A percentile compares a stretch with the other conserved stretches of the same genome.
These are phyloP conservation scores for Phoebastria nigripes DNA, from an alignment of 2,797 vertebrate genomes.

Conservation along the genomic window DNA sequence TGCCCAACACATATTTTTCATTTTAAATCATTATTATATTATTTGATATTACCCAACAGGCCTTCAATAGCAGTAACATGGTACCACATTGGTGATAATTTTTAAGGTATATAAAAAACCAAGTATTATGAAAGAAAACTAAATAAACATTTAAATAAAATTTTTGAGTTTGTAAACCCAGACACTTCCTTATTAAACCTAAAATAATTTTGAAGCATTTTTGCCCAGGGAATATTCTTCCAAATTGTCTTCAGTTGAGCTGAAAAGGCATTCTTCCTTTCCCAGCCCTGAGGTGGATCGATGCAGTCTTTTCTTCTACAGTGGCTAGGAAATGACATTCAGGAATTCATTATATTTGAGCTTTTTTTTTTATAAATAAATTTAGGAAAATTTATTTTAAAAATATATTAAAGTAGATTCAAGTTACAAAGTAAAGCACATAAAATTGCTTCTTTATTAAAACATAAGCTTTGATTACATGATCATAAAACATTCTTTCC, in stretches of 20 bases:
- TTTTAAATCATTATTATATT: neutral
- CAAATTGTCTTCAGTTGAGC: neutral
- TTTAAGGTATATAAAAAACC: neutral
- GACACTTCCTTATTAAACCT: neutral
- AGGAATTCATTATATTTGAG: neutral
- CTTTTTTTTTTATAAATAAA: neutral
- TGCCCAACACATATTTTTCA: neutral
- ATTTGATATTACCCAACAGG: neutral
- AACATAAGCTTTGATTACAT: neutral
- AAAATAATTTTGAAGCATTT: neutral
- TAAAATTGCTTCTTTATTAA: neutral
- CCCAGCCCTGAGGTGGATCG: accelerated
- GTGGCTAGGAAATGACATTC: neutral
- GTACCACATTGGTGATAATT: neutral
- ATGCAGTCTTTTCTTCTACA: neutral
- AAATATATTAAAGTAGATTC: neutral
- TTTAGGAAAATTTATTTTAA: neutral
- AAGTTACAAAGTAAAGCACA: neutral
- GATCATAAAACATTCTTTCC: neutral
- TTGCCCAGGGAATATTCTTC: neutral
- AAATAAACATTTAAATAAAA: neutral
- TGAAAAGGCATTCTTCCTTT: neutral
- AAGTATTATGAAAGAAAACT: neutral
- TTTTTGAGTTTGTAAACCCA: neutral
- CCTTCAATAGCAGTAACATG: neutral